A percentile compares a stretch with the other conserved stretches of the same genome.
Evolutionary conservation across 1,140 invertebrate genomes (phyloP).

Genomic region (Achatina immaculata): DNA sequence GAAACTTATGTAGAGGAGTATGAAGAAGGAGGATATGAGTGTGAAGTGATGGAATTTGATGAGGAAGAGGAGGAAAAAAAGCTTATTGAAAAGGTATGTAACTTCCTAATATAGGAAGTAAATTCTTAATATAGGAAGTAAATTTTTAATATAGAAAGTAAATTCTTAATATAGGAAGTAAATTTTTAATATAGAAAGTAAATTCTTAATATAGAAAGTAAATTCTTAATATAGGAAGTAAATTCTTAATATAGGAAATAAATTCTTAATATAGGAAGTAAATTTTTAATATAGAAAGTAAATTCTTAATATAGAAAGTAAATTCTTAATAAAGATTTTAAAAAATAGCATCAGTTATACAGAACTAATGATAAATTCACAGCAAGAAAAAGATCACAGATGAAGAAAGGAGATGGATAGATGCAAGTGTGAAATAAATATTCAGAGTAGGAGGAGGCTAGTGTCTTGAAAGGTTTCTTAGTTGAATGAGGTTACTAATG

Average conservation of each 20-base stretch:
- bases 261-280: too few species aligned
- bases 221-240: background rate
- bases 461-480: too few species aligned
- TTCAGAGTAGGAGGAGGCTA: too few species aligned
- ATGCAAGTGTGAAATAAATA: too few species aligned
- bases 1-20: background rate
- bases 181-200: background rate
- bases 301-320: too few species aligned
- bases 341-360: too few species aligned
- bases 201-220: background rate
- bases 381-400: too few species aligned
- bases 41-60: slow-evolving; percentile 5
- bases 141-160: background rate
- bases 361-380: too few species aligned
- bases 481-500: too few species aligned
- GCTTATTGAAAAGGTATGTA: background rate
- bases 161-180: background rate
- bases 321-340: too few species aligned
- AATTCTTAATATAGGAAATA: background rate
- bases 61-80: slow-evolving; percentile 1
- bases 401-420: too few species aligned
- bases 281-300: too few species aligned
- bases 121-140: background rate
- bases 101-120: background rate
- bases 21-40: background rate